Percentiles rank a stretch among this genome's conserved stretches.
Conservation (phyloP, 1,140 invertebrate species). For the Drosophila littoralis region DNA sequence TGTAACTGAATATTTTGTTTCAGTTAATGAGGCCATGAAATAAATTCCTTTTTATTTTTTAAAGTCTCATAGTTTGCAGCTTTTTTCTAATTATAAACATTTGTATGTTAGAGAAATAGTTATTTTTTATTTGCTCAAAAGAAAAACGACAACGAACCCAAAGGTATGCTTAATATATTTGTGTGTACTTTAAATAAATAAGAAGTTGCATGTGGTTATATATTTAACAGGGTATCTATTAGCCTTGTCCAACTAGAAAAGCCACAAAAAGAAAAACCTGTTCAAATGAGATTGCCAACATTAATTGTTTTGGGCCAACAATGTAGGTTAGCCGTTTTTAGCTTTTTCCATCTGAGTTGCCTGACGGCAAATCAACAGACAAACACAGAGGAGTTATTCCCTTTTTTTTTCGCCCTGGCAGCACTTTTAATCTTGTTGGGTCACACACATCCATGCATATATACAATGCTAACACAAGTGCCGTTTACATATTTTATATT, state of each 20-base stretch:
- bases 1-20: no score
- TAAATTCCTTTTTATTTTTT: no score
- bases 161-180: no score
- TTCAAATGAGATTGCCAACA: constrained; percentile 69
- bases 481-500: constrained; percentile 74
- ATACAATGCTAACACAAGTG: constrained; percentile 30
- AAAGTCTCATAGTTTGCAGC: no score
- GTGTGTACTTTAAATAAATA: no score
- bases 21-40: no score
- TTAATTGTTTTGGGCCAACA: constrained; percentile 67
- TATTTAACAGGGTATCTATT: not conserved
- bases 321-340: constrained; percentile 18
- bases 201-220: no score
- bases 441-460: constrained; percentile 27
- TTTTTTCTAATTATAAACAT: no score
- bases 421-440: constrained; percentile 78
- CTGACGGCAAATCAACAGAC: not conserved
- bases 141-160: no score
- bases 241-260: constrained; percentile 10
- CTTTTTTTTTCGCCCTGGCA: constrained; percentile 50
- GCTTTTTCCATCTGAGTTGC: constrained; percentile 23
- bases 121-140: no score
- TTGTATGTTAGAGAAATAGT: no score
- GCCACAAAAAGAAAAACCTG: not conserved
- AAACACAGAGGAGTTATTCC: constrained; percentile 2